Evolutionary conservation across 2,797 vertebrate species (phyloP), one percentile per base, ranked within the genome.

Genomic region (Selene dorsalis): DNA sequence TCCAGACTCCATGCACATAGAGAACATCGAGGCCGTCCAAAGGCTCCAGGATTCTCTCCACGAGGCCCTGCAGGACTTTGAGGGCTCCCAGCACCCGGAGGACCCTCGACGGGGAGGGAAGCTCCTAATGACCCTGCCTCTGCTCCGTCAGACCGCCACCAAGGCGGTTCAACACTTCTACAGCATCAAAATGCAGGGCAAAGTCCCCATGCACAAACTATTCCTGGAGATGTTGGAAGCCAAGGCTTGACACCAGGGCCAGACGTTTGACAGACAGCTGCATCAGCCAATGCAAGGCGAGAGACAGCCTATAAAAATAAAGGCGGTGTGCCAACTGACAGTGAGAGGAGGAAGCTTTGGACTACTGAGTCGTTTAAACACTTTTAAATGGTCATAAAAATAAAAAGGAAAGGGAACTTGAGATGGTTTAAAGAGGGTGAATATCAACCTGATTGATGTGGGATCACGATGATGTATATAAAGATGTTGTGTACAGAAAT

Each of bases 161-260:
- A 97, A 97, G 92, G 96, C 97, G 0, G 95, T 99, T 68, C 98
- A 99, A 91, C 97, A 99, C 92, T 99, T 99, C 95, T 97, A 97
- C 95, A 96, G 96, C 93, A 95, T 99, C 93, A 98, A 99, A 93
- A 96, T 98, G 94, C 97, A 99, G 94, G 98, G 97, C 91, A 98
- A 97, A 88, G 97, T 99, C 89, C 97, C 98, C 93, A 99, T 99
- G 98, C 98, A 98, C 96, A 99, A 98, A 98, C 98, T 99, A 90
- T 98, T 99, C 94, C 95, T 99, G 76, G 98, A 99, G 95, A 99
- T 99, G 98, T 90, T 99, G 87, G 98, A 99, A 90, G 98, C 98
- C 93, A 99, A 99, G 0, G 96, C 97, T 14, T 95, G 95, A 93
- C 91, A 94, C 90, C 91, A 82, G 9, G 95, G 94, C 76, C 94